Evolutionary conservation across 1,140 invertebrate genomes (phyloP).

Genomic region (Danaus plexippus): DNA sequence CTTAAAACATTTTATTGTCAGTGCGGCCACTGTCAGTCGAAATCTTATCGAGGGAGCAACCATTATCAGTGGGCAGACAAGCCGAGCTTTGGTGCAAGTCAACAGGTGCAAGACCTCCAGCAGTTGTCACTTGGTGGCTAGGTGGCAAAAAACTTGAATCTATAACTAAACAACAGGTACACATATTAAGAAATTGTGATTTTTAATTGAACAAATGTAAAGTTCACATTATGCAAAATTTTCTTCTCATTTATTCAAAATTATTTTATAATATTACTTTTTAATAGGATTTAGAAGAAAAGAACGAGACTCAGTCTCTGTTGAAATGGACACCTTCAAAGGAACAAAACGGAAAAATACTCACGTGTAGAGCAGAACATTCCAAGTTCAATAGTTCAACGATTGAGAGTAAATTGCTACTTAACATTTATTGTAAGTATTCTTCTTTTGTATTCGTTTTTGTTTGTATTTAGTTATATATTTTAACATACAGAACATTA

Average conservation of each 20-base stretch:
- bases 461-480: no score
- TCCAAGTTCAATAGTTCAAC: conserved; percentile 78
- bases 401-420: conserved; percentile 82
- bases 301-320: conserved; percentile 55
- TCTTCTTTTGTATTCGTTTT: neutral
- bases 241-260: no score
- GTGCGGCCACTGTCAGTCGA: conserved; percentile 84
- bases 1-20: conserved; percentile 63
- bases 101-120: conserved; percentile 84
- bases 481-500: no score
- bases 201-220: neutral
- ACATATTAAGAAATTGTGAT: conserved; percentile 1
- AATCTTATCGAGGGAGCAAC: conserved; percentile 83
- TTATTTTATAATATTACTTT: neutral
- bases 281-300: conserved; percentile 45
- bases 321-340: conserved; percentile 54
- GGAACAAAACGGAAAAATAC: conserved; percentile 81
- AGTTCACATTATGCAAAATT: neutral
- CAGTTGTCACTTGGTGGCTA: conserved; percentile 86
- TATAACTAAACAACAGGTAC: conserved; percentile 44
- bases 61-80: conserved; percentile 83
- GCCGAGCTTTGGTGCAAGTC: conserved; percentile 85
- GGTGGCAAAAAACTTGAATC: conserved; percentile 76
- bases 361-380: conserved; percentile 88
- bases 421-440: conserved; percentile 89